A percentile compares a stretch with the other conserved stretches of the same genome.
Evolutionary conservation across 2,113 vertebrate genomes (phyloP).

Genomic region (Hipposideros armiger): DNA sequence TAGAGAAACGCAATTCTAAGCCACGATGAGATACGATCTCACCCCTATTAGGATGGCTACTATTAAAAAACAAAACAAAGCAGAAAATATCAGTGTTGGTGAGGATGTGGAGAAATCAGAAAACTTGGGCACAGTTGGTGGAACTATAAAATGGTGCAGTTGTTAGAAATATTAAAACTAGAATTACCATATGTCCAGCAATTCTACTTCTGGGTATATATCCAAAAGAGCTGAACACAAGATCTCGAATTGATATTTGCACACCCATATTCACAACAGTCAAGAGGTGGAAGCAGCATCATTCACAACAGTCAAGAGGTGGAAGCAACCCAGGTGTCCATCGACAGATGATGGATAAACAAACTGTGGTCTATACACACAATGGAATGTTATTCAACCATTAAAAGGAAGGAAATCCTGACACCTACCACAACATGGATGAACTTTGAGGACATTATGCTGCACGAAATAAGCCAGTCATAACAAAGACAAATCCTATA

Average conservation of each 20-base stretch:
- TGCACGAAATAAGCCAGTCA: accelerated
- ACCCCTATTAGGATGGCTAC: not conserved
- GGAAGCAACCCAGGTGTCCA: not conserved
- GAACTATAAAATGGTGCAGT: not conserved
- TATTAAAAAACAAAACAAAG: no score
- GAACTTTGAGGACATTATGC: accelerated
- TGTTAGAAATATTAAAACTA: not conserved
- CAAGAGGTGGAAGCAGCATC: not conserved
- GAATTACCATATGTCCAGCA: not conserved
- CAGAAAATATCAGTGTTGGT: not conserved
- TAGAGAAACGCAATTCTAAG: accelerated
- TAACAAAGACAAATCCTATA: accelerated
- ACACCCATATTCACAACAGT: not conserved
- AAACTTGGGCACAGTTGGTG: not conserved
- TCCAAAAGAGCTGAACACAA: no score
- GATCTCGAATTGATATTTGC: accelerated
- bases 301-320: not conserved
- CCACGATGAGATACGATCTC: not conserved
- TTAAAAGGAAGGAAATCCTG: accelerated
- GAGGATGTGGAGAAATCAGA: not conserved
- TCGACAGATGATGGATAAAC: not conserved
- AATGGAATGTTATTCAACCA: accelerated
- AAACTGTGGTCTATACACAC: no score
- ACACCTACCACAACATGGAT: accelerated
- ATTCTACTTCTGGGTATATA: accelerated